Evolutionary conservation across 2,113 vertebrate genomes (phyloP).

Genomic region (Microcebus griseorufus): DNA sequence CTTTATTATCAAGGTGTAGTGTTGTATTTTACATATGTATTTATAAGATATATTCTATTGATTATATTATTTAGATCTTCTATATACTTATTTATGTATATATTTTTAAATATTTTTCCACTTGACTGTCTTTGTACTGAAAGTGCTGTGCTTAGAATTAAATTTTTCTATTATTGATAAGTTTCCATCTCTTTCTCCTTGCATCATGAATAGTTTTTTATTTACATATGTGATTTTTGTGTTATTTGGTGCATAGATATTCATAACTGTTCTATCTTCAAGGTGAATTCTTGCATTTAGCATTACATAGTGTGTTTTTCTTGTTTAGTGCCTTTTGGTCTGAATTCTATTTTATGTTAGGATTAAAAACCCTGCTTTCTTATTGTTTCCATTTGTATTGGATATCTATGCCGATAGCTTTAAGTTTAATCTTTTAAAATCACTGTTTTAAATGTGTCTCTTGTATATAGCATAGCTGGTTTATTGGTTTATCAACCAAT

Average conservation of each 20-base stretch:
- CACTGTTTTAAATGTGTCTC: background rate
- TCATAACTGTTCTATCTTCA: background rate
- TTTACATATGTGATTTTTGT: background rate
- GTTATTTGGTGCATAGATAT: background rate
- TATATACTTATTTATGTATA: background rate
- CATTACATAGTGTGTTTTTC: background rate
- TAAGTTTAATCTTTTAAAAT: background rate
- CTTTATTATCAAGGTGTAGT: background rate
- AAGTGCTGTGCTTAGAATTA: background rate
- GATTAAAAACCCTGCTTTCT: background rate
- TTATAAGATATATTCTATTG: background rate
- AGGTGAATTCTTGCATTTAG: conserved; percentile 16
- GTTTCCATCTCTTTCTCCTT: background rate
- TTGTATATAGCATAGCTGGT: background rate
- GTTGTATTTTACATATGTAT: background rate
- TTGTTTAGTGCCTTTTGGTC: background rate
- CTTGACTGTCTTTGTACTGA: background rate
- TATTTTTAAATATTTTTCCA: background rate
- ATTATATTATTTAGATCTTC: background rate
- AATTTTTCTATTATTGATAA: background rate
- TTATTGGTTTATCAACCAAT: background rate
- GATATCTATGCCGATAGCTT: background rate
- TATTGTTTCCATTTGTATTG: background rate
- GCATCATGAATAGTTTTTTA: background rate
- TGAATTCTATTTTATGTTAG: no score